phyloP scores from a whole-genome alignment of 2,797 vertebrate genomes.

The Calcarius lapponicus region DNA sequence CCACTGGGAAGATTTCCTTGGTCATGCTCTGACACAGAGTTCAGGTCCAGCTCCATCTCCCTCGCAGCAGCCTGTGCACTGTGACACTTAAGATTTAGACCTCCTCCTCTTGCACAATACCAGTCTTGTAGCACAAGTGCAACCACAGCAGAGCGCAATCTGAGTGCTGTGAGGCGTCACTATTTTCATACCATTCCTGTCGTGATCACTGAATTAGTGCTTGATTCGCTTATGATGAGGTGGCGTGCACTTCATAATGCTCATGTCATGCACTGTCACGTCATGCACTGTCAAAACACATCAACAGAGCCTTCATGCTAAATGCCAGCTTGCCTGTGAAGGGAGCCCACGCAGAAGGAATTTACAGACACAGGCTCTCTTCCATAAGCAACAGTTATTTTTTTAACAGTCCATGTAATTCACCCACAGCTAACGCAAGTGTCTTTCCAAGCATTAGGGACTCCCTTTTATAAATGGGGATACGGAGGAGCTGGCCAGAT shows the following conservation, averaged over 20 bases:
- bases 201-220: conserved; percentile 23
- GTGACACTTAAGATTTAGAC: not conserved
- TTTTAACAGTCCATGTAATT: conserved; percentile 25
- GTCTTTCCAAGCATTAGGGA: not conserved
- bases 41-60: not conserved
- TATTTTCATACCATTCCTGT: not conserved
- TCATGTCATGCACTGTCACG: conserved; percentile 51
- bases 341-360: conserved; percentile 54
- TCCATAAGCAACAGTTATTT: conserved; percentile 41
- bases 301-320: conserved; percentile 38
- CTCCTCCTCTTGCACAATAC: not conserved
- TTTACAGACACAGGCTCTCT: conserved; percentile 44
- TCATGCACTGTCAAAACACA: conserved; percentile 56
- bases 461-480: not conserved
- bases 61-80: not conserved
- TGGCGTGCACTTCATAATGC: not conserved
- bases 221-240: not conserved
- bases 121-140: not conserved
- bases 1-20: not conserved
- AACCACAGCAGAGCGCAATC: not conserved
- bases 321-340: conserved; percentile 58
- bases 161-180: not conserved
- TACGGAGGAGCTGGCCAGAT: not conserved
- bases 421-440: not conserved
- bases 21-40: not conserved